These are phyloP conservation scores for Oscheius onirici DNA, from an alignment of 2,888 invertebrate species.

Conservation along the genomic window DNA sequence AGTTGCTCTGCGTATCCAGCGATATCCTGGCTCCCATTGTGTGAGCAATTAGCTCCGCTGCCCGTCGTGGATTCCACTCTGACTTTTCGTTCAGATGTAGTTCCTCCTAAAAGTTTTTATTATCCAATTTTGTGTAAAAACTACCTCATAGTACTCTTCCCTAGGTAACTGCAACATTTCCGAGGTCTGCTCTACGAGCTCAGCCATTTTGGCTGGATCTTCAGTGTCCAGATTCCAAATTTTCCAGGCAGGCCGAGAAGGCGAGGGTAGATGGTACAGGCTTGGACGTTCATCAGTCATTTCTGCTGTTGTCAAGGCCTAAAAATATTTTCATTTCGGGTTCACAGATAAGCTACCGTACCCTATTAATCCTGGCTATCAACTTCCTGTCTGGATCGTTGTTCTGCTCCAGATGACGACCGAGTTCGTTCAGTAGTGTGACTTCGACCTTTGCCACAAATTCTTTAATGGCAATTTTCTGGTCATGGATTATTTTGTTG, in stretches of 20 bases:
- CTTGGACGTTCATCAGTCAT: slow-evolving; percentile 48
- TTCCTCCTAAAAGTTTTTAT: slow-evolving; percentile 23
- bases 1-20: slow-evolving; percentile 21
- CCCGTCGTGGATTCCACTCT: slow-evolving; percentile 55
- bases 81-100: slow-evolving; percentile 38
- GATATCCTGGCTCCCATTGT: slow-evolving; percentile 37
- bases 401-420: slow-evolving; percentile 46
- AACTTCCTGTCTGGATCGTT: slow-evolving; percentile 57
- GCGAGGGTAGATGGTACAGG: slow-evolving; percentile 59
- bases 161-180: slow-evolving; percentile 54
- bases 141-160: slow-evolving; percentile 36
- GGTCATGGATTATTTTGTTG: slow-evolving; percentile 54
- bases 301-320: slow-evolving; percentile 46
- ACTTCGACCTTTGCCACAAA: slow-evolving; percentile 59
- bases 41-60: slow-evolving; percentile 38
- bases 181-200: slow-evolving; percentile 51
- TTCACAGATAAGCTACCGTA: slow-evolving; percentile 1
- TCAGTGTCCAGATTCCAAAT: slow-evolving; percentile 56
- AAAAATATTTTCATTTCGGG: not conserved
- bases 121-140: too few species aligned
- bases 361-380: slow-evolving; percentile 52
- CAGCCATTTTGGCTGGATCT: slow-evolving; percentile 54
- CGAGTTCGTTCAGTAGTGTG: slow-evolving; percentile 54
- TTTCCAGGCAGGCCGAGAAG: slow-evolving; percentile 58
- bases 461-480: slow-evolving; percentile 58